A percentile compares a stretch with the other conserved stretches of the same genome.
phyloP scores from a whole-genome alignment of 1,140 invertebrate species.

The Matsumurasca onukii region DNA sequence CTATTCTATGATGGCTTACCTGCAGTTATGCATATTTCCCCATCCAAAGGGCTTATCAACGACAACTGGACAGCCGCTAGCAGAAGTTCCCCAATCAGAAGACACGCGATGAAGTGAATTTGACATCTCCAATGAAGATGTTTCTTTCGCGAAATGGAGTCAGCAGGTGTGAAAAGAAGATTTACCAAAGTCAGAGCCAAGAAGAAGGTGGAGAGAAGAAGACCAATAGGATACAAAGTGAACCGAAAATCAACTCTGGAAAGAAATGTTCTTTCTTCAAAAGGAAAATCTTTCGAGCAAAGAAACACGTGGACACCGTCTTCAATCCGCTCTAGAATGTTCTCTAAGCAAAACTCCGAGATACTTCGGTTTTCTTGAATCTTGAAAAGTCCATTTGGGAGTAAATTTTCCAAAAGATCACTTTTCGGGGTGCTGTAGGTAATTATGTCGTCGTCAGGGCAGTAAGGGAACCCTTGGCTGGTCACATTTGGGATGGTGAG shows the following conservation, averaged over 20 bases:
- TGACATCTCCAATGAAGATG: constrained; percentile 85
- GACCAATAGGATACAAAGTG: constrained; percentile 67
- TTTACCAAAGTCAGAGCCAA: constrained; percentile 72
- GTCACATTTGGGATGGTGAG: constrained; percentile 28
- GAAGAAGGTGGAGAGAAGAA: constrained; percentile 75
- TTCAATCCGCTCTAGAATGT: constrained; percentile 52
- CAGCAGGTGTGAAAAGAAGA: constrained; percentile 71
- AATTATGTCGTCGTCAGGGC: constrained; percentile 42
- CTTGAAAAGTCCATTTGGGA: constrained; percentile 51
- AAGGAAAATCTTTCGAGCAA: too few species aligned
- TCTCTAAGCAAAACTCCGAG: constrained; percentile 63
- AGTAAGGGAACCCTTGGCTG: constrained; percentile 54
- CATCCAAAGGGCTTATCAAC: too few species aligned
- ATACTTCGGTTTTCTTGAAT: constrained; percentile 49
- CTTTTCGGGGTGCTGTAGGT: constrained; percentile 53
- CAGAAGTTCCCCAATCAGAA: constrained; percentile 73
- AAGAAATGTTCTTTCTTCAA: constrained; percentile 43
- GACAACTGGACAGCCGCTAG: constrained; percentile 71
- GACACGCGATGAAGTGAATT: constrained; percentile 76
- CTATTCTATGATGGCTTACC: too few species aligned
- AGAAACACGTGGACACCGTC: constrained; percentile 58
- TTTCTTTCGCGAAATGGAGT: constrained; percentile 77
- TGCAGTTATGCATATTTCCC: too few species aligned
- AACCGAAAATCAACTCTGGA: constrained; percentile 59
- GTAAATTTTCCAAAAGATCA: constrained; percentile 47